Evolutionary conservation across 1,140 invertebrate genomes (phyloP).

Genomic region (Drosophila watanabei): DNA sequence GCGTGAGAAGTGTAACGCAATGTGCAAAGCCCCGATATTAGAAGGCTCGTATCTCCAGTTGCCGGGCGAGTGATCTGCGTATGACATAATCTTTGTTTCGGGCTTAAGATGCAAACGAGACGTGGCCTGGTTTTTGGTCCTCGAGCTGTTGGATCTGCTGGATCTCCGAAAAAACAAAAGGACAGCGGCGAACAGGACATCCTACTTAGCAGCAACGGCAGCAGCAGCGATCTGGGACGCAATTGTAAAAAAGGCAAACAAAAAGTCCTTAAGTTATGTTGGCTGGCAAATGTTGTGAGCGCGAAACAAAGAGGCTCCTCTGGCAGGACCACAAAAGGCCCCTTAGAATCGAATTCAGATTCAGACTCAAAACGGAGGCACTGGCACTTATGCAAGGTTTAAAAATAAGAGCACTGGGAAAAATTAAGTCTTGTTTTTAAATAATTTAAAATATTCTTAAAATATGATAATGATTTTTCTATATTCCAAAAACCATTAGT

Average conservation of each 20-base stretch:
- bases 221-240: conserved; percentile 30
- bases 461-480: neutral
- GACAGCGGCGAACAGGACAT: conserved; percentile 70
- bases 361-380: conserved; percentile 19
- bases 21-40: conserved; percentile 26
- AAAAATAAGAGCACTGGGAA: conserved; percentile 3
- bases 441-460: neutral
- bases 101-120: conserved; percentile 75
- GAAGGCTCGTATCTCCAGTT: conserved; percentile 37
- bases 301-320: conserved; percentile 59
- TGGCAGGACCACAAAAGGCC: conserved; percentile 31
- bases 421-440: neutral
- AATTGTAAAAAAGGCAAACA: conserved; percentile 84
- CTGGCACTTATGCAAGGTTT: conserved; percentile 72
- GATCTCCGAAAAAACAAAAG: conserved; percentile 28
- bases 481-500: neutral
- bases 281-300: conserved; percentile 60
- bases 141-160: neutral
- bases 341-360: conserved; percentile 32
- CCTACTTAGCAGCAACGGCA: conserved; percentile 61
- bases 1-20: conserved; percentile 81
- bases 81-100: conserved; percentile 77
- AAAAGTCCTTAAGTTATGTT: conserved; percentile 86
- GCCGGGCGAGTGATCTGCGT: conserved; percentile 64
- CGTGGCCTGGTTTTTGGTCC: conserved; percentile 41